Evolutionary conservation across 2,113 vertebrate genomes (phyloP), one percentile per base, ranked within the genome.

Genomic region (Gymnarchus niloticus): DNA sequence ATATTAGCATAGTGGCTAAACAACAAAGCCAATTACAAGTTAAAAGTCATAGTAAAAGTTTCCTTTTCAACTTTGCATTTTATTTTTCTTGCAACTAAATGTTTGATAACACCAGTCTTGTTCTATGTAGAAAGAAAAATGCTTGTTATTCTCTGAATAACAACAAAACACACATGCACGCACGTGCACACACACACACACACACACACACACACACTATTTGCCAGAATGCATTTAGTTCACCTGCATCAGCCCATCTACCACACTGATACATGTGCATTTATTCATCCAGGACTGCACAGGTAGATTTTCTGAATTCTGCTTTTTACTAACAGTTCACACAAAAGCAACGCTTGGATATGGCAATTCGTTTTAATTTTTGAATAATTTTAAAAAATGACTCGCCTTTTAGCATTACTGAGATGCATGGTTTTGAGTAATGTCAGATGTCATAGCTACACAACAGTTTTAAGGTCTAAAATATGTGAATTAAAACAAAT

Each of bases 61-160:
- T 84, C 28, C 46, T 21, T 41, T n/a, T 84, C 52, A 41, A n/a
- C 54, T 83, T 59, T 59, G 82, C 82, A 83, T 84, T 33, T 19
- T 73, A 73, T 51, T 46, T 73, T 25, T 84, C 52, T 84, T 65
- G 46, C 33, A 73, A 69, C 33, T 73, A 12, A 84, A 44, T 28
- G 65, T 57, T 69, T 73, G 83, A 73, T 44, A 73, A 59, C 61
- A 52, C 4, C 37, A 65, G 59, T 84, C 61, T 73, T 25, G 23
- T 84, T 65, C 69, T 84, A 46, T 73, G 65, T 73, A 7, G 23
- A 84, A 73, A 57, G 33, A 84, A 84, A 65, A 48, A 52, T 73
- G 44, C 44, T 52, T 73, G 65, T 73, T 73, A 73, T 41, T 73
- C 33, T 0, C 33, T 73, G 65, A 73, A 73, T 73, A 73, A 41